Percentiles rank a stretch among this genome's conserved stretches.
These are phyloP conservation scores for Elaeidobius kamerunicus DNA, from an alignment of 2,888 invertebrate species.

Conservation along the genomic window DNA sequence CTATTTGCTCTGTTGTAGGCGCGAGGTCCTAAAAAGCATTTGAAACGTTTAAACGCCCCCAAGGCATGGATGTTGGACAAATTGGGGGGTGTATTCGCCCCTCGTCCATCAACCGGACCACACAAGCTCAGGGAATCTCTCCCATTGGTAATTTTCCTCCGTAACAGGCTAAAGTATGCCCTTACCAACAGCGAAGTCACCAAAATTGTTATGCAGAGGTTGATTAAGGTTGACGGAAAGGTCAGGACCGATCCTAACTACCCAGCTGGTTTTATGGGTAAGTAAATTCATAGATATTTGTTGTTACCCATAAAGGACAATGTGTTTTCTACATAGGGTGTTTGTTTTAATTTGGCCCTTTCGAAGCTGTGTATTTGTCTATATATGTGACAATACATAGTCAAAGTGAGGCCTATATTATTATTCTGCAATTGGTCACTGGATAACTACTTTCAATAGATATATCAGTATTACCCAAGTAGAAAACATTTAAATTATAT, in stretches of 20 bases:
- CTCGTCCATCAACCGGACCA: constrained; percentile 95
- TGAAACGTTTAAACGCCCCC: constrained; percentile 98
- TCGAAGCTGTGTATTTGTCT: constrained; percentile 47
- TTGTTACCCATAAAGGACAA: neutral
- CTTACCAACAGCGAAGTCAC: constrained; percentile 94
- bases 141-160: constrained; percentile 92
- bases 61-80: constrained; percentile 99
- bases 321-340: neutral
- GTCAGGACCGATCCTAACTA: constrained; percentile 96
- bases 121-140: constrained; percentile 97
- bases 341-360: constrained; percentile 39
- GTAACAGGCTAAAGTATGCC: constrained; percentile 98
- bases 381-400: constrained; percentile 39
- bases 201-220: constrained; percentile 96
- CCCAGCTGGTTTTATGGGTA: constrained; percentile 99
- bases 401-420: constrained; percentile 52
- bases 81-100: constrained; percentile 96
- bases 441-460: constrained; percentile 37
- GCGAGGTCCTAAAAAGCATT: constrained; percentile 98
- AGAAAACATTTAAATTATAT: constrained; percentile 46
- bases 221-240: constrained; percentile 98
- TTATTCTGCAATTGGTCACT: constrained; percentile 52
- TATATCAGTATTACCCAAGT: constrained; percentile 54
- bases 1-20: constrained; percentile 59
- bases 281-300: constrained; percentile 49